Conservation (phyloP, 2,888 invertebrate species). For the Metallyticus violacea region DNA sequence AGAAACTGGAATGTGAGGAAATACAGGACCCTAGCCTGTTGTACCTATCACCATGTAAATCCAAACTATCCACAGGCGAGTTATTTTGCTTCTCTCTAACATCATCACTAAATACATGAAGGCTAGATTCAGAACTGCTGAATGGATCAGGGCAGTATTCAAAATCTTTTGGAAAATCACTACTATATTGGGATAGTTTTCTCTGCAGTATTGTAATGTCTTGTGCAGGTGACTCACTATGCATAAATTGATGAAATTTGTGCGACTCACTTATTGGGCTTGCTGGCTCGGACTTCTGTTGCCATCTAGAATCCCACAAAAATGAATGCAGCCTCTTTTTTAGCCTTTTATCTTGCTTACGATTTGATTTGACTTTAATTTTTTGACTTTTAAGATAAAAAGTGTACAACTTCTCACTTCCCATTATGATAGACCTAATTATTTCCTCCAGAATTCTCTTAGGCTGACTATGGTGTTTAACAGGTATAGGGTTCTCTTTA, state of each 20-base stretch:
- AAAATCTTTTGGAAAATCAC: background rate
- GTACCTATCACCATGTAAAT: background rate
- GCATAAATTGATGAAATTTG: background rate
- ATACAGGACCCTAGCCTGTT: background rate
- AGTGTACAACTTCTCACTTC: conserved; percentile 45
- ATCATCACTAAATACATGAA: background rate
- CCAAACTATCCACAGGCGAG: background rate
- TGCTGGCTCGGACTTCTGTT: background rate
- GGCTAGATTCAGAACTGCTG: background rate
- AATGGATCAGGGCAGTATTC: background rate
- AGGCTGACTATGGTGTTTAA: conserved; percentile 16
- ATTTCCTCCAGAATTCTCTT: conserved; percentile 38
- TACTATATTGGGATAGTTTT: background rate
- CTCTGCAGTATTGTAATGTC: background rate
- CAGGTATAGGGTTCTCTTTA: background rate
- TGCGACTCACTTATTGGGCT: conserved; percentile 6
- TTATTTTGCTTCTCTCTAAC: background rate
- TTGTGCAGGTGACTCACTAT: background rate
- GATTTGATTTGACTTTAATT: background rate
- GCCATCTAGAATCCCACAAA: conserved; percentile 38
- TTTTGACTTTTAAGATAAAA: background rate
- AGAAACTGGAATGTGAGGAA: background rate
- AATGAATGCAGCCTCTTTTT: conserved; percentile 35
- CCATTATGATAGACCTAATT: conserved; percentile 45
- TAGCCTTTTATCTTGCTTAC: conserved; percentile 22